These are phyloP conservation scores for Andrena flavipes DNA, from an alignment of 2,888 invertebrate genomes.

Conservation along the genomic window DNA sequence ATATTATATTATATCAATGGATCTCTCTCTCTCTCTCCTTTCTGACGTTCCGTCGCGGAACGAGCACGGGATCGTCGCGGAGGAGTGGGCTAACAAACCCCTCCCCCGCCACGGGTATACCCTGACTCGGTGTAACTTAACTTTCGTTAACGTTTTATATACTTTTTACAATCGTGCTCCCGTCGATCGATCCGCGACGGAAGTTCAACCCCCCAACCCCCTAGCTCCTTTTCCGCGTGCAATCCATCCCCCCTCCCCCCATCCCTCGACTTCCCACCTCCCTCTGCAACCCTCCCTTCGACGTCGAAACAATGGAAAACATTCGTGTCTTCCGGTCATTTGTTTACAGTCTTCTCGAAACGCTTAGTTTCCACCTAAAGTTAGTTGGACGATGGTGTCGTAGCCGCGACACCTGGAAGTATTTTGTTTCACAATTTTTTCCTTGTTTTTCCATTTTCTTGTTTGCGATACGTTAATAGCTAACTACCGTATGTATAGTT, in stretches of 20 bases:
- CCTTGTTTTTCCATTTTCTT: conserved; percentile 21
- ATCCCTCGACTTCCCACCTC: not conserved
- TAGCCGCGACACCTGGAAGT: conserved; percentile 82
- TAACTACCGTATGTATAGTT: conserved; percentile 73
- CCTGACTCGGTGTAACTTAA: conserved; percentile 54
- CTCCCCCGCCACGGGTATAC: conserved; percentile 44
- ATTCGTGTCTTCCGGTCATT: conserved; percentile 81
- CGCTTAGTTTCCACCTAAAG: conserved; percentile 81
- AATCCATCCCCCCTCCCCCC: not conserved
- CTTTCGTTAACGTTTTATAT: conserved; percentile 42
- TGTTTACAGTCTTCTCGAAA: conserved; percentile 83
- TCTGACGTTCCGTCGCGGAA: conserved; percentile 70
- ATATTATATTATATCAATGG: conserved; percentile 78
- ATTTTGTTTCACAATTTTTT: conserved; percentile 63
- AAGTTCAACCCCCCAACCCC: conserved; percentile 13
- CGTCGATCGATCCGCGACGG: conserved; percentile 58
- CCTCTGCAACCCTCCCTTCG: conserved; percentile 22
- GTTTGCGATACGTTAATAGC: conserved; percentile 45
- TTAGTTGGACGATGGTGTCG: conserved; percentile 84
- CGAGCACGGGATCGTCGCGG: conserved; percentile 68
- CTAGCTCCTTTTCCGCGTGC: conserved; percentile 17
- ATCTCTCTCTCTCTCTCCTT: conserved; percentile 61
- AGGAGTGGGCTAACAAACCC: conserved; percentile 55
- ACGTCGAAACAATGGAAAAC: conserved; percentile 77
- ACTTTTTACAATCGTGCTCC: conserved; percentile 50